These are phyloP conservation scores for Pangasianodon gigas DNA, from an alignment of 2,113 vertebrate genomes.

Conservation along the genomic window DNA sequence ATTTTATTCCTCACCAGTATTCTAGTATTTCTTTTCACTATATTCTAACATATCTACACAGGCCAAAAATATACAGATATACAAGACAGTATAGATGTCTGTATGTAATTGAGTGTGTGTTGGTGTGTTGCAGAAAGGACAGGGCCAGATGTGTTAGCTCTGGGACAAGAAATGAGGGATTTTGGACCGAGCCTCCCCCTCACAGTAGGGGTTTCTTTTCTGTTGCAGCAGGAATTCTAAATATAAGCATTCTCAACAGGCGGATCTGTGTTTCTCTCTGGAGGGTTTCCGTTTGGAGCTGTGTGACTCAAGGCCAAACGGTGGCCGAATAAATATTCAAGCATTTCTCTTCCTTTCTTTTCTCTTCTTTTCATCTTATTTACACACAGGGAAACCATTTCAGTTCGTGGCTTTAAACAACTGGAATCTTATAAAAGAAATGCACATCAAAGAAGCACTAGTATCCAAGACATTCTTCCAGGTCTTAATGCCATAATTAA, in stretches of 20 bases:
- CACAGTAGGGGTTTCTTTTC: slow-evolving; percentile 49
- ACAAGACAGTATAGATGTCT: too few relatives aligned
- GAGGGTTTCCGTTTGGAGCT: slow-evolving; percentile 46
- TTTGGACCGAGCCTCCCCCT: slow-evolving; percentile 33
- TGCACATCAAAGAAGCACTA: slow-evolving; percentile 24
- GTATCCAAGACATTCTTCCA: neutral
- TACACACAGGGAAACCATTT: slow-evolving; percentile 8
- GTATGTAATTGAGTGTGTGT: neutral
- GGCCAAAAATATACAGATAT: neutral
- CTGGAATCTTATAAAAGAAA: slow-evolving; percentile 34
- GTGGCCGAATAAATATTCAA: slow-evolving; percentile 60
- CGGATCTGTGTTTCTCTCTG: slow-evolving; percentile 37
- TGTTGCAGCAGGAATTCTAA: slow-evolving; percentile 52
- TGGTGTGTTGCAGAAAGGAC: neutral
- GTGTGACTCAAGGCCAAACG: slow-evolving; percentile 45
- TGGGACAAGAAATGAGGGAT: slow-evolving; percentile 34
- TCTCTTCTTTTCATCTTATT: slow-evolving; percentile 50
- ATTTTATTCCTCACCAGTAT: too few relatives aligned
- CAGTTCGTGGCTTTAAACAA: slow-evolving; percentile 3
- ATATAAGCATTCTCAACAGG: slow-evolving; percentile 54
- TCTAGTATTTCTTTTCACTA: too few relatives aligned
- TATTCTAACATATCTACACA: too few relatives aligned
- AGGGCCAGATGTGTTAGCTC: slow-evolving; percentile 23
- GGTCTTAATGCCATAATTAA: neutral
- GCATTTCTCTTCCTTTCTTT: slow-evolving; percentile 45